A percentile compares a stretch with the other conserved stretches of the same genome.
Conservation (phyloP, 1,140 invertebrate genomes). For the Macrostomum lignano region DNA sequence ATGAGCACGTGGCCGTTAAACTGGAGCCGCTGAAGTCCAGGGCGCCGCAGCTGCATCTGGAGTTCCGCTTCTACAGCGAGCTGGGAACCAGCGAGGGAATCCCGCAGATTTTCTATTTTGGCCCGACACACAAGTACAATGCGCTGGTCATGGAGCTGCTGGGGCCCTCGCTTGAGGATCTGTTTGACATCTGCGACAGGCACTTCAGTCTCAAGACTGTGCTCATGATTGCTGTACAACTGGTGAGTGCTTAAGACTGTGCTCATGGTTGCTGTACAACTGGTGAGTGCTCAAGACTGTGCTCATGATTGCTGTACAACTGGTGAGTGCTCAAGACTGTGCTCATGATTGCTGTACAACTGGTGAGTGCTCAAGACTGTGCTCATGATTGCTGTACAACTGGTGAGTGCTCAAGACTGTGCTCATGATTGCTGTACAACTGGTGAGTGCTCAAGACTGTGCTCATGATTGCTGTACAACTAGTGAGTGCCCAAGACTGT, state of each 20-base stretch:
- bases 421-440: too few relatives aligned
- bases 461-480: too few relatives aligned
- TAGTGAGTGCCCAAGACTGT: too few relatives aligned
- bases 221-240: conserved; percentile 84
- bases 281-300: too few relatives aligned
- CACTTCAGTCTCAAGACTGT: conserved; percentile 95
- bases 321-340: too few relatives aligned
- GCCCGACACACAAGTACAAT: conserved; percentile 95
- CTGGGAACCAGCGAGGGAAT: conserved; percentile 73
- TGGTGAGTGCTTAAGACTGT: conserved; percentile 48
- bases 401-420: too few relatives aligned
- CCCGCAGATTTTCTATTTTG: conserved; percentile 95
- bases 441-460: too few relatives aligned
- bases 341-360: too few relatives aligned
- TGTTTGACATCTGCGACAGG: conserved; percentile 92
- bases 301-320: too few relatives aligned
- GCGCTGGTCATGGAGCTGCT: conserved; percentile 96
- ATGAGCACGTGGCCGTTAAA: conserved; percentile 99
- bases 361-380: too few relatives aligned
- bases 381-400: too few relatives aligned
- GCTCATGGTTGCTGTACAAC: too few relatives aligned
- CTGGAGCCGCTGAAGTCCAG: conserved; percentile 99
- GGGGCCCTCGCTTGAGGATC: conserved; percentile 87
- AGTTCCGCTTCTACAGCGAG: conserved; percentile 99
- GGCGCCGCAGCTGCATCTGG: conserved; percentile 94